phyloP scores from a whole-genome alignment of 2,113 vertebrate genomes.

The Spermophilus dauricus region DNA sequence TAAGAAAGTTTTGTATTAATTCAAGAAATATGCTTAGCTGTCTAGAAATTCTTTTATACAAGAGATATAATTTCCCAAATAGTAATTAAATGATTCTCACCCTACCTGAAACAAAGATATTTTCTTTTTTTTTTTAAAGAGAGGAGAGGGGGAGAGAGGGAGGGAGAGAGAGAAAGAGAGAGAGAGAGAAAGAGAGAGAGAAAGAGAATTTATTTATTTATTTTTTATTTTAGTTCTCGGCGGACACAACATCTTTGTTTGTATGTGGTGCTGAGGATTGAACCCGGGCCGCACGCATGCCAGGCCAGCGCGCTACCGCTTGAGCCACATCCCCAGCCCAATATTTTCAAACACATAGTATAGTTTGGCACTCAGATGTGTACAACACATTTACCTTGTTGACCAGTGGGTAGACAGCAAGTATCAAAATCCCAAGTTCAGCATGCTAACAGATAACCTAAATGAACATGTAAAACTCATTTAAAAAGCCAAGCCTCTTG shows the following conservation, averaged over 20 bases:
- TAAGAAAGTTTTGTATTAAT: background rate
- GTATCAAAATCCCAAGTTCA: background rate
- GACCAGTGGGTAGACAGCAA: background rate
- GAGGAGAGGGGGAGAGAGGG: too few species aligned
- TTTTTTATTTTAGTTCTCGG: too few species aligned
- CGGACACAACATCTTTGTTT: too few species aligned
- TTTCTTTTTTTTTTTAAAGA: too few species aligned
- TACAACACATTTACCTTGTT: background rate
- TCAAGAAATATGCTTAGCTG: background rate
- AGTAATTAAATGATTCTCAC: slow-evolving; percentile 1
- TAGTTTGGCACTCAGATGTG: too few species aligned
- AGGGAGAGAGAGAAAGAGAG: too few species aligned
- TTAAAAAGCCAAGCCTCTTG: background rate
- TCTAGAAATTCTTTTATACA: slow-evolving; percentile 12
- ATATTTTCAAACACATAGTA: background rate
- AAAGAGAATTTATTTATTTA: too few species aligned
- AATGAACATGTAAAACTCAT: background rate
- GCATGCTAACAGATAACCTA: background rate
- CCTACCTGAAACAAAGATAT: background rate
- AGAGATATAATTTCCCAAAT: slow-evolving; percentile 22
- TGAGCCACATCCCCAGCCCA: too few species aligned
- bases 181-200: too few species aligned
- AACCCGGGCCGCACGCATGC: too few species aligned
- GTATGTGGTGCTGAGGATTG: too few species aligned
- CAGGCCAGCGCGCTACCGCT: too few species aligned